These are phyloP conservation scores for Drosophila kanekoi DNA, from an alignment of 2,888 invertebrate genomes.

Conservation along the genomic window DNA sequence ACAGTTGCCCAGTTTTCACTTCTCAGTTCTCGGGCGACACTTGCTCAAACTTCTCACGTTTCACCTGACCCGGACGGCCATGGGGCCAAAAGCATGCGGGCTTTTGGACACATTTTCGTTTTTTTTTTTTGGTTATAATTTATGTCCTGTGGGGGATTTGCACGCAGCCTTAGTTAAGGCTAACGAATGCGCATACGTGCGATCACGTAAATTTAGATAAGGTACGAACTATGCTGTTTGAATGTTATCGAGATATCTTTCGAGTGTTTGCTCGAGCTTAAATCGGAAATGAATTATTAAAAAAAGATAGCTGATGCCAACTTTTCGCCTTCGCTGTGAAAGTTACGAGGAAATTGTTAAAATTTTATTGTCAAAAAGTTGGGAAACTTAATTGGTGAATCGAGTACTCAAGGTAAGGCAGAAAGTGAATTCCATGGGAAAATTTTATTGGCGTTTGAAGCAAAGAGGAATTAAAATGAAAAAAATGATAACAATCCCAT, in stretches of 20 bases:
- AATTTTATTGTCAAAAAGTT: constrained; percentile 1
- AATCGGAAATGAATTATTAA: constrained; percentile 27
- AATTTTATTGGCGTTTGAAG: not conserved
- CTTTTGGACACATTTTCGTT: constrained; percentile 26
- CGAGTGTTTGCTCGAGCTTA: constrained; percentile 18
- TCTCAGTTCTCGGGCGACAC: constrained; percentile 24
- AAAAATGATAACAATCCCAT: no score
- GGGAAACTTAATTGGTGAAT: not conserved
- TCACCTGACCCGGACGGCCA: constrained; percentile 35
- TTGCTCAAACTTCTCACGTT: constrained; percentile 65
- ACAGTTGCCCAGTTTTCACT: constrained; percentile 55
- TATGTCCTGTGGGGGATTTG: constrained; percentile 69
- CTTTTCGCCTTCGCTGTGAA: constrained; percentile 2
- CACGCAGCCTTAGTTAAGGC: constrained; percentile 70
- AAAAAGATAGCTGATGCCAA: constrained; percentile 4
- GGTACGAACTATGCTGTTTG: constrained; percentile 48
- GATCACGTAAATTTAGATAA: constrained; percentile 72
- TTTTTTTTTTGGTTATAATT: constrained; percentile 61
- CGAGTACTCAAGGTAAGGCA: no score
- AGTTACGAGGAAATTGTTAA: constrained; percentile 3
- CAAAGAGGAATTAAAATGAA: no score
- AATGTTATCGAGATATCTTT: constrained; percentile 46
- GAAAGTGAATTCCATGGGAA: not conserved
- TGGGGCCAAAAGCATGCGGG: constrained; percentile 25
- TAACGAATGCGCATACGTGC: constrained; percentile 77